Evolutionary conservation across 2,888 invertebrate genomes (phyloP).

Genomic region (Carpatolechia fugitivella): DNA sequence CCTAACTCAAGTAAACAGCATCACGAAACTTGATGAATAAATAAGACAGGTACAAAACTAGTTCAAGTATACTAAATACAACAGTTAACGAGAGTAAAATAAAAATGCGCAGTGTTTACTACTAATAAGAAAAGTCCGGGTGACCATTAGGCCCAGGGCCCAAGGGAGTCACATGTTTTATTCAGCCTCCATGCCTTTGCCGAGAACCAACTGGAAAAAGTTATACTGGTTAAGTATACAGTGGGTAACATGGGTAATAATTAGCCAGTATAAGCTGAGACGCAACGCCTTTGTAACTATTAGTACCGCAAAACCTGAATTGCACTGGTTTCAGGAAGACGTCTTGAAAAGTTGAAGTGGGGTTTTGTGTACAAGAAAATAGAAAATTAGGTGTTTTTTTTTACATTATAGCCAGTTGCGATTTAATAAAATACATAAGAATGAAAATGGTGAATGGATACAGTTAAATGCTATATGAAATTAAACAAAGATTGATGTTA

Average conservation of each 20-base stretch:
- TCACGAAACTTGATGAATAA: background rate
- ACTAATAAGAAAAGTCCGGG: constrained; percentile 56
- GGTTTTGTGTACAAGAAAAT: too few species aligned
- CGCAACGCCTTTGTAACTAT: background rate
- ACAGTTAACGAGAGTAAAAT: constrained; percentile 28
- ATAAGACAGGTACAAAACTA: background rate
- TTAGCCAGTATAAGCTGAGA: too few species aligned
- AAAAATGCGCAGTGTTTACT: constrained; percentile 40
- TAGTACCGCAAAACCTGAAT: background rate
- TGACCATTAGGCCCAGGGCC: constrained; percentile 38
- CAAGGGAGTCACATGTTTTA: constrained; percentile 53
- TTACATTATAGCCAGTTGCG: too few species aligned
- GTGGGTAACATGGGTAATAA: too few species aligned
- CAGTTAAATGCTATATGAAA: too few species aligned
- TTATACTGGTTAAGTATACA: background rate
- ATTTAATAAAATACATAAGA: too few species aligned
- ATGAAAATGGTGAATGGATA: too few species aligned
- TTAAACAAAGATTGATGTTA: too few species aligned
- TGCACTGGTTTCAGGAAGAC: too few species aligned
- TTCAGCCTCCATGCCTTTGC: constrained; percentile 33
- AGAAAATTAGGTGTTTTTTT: too few species aligned
- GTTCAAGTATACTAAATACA: background rate
- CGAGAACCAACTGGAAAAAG: background rate
- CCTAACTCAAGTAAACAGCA: too few species aligned
- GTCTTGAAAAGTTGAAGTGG: too few species aligned